A percentile compares a stretch with the other conserved stretches of the same genome.
These are phyloP conservation scores for Platycnemis pennipes DNA, from an alignment of 2,888 invertebrate genomes.

Conservation along the genomic window DNA sequence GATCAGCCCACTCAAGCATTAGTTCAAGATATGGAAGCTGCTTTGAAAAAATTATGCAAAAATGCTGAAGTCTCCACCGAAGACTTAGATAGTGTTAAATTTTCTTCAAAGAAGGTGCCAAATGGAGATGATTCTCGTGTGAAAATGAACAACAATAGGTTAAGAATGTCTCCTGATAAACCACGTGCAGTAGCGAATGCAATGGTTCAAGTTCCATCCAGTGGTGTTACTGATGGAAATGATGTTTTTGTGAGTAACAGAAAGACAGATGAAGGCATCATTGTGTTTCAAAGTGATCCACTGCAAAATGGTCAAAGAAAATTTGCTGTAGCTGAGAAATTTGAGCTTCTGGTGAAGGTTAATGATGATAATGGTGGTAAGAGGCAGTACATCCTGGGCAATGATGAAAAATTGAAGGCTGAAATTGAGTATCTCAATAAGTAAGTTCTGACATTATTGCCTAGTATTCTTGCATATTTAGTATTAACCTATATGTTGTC, in stretches of 20 bases:
- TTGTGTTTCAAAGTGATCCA: background rate
- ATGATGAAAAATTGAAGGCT: slow-evolving; percentile 32
- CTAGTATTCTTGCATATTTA: too few species aligned
- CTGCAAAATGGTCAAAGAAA: background rate
- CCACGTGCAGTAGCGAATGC: background rate
- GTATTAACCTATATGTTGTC: too few species aligned
- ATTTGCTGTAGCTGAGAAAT: background rate
- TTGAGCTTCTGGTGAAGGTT: slow-evolving; percentile 19
- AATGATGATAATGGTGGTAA: background rate
- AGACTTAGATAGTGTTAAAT: background rate
- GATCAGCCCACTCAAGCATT: slow-evolving; percentile 8
- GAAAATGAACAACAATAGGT: background rate
- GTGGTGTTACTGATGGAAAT: background rate
- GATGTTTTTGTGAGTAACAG: background rate
- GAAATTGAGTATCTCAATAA: slow-evolving; percentile 32
- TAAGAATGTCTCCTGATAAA: background rate
- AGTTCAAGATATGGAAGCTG: slow-evolving; percentile 12
- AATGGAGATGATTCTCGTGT: background rate
- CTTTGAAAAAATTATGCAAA: slow-evolving; percentile 11
- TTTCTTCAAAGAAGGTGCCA: background rate
- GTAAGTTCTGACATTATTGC: background rate
- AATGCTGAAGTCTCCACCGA: background rate
- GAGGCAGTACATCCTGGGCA: background rate
- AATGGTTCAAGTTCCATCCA: background rate
- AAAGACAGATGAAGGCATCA: background rate